Conservation (phyloP, 2,888 invertebrate species). For the Ophioninae sp. region DNA sequence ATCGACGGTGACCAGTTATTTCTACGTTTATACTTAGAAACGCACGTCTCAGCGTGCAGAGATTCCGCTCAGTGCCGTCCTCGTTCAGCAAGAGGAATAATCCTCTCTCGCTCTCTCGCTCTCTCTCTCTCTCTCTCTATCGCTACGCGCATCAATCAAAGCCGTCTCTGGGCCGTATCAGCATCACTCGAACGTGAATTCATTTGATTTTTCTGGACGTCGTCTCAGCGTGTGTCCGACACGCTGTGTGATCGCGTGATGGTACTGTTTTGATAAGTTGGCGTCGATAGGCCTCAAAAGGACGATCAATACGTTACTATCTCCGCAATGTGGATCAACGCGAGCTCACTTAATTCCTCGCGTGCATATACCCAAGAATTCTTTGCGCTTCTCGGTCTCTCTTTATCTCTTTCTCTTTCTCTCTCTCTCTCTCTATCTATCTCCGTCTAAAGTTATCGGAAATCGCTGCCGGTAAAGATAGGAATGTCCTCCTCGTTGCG, state of each 20-base stretch:
- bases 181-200: constrained; percentile 38
- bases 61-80: constrained; percentile 33
- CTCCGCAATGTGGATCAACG: constrained; percentile 43
- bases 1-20: constrained; percentile 48
- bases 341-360: constrained; percentile 17
- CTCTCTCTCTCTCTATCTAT: constrained; percentile 5
- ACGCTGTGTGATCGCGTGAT: constrained; percentile 46
- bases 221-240: constrained; percentile 10
- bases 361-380: constrained; percentile 31
- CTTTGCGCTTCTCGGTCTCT: background rate
- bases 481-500: constrained; percentile 41
- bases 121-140: constrained; percentile 13
- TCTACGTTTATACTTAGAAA: constrained; percentile 48
- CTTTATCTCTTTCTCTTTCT: background rate
- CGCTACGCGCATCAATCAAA: constrained; percentile 39
- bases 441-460: constrained; percentile 54
- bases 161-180: constrained; percentile 41
- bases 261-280: constrained; percentile 54
- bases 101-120: constrained; percentile 1
- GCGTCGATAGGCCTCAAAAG: constrained; percentile 45
- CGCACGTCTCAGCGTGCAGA: constrained; percentile 36
- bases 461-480: constrained; percentile 56
- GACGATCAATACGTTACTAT: constrained; percentile 39
- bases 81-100: constrained; percentile 35
- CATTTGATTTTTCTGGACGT: constrained; percentile 32